Conservation (phyloP, 2,113 vertebrate species). For the Sylvietta virens region DNA sequence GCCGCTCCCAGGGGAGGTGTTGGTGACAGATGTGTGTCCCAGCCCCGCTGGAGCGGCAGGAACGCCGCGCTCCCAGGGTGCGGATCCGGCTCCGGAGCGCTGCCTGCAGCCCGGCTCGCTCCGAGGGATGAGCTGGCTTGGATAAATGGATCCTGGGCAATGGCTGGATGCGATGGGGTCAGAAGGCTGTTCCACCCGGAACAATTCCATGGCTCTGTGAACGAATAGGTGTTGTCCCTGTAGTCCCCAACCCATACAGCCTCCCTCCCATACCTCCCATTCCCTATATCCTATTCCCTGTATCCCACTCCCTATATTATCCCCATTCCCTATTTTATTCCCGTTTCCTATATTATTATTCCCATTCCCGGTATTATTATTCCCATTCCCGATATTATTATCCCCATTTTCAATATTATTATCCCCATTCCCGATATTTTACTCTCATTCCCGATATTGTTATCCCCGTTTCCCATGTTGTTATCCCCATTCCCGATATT, state of each 20-base stretch:
- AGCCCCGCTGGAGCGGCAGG: not conserved
- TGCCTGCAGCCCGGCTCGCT: not conserved
- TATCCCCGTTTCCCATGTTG: not conserved
- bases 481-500: not conserved
- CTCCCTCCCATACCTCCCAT: not conserved
- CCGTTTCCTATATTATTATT: too few relatives aligned
- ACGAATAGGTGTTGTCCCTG: not conserved
- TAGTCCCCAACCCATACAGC: not conserved
- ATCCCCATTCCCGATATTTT: not conserved
- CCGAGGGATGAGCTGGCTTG: not conserved
- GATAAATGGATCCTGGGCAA: not conserved
- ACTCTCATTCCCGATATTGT: not conserved
- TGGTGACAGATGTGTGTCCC: fast-evolving
- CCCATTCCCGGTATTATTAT: fast-evolving
- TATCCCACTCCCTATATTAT: too few relatives aligned
- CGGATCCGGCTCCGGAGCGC: not conserved
- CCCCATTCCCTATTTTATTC: too few relatives aligned
- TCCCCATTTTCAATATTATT: not conserved
- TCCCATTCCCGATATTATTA: not conserved
- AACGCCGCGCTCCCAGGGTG: fast-evolving
- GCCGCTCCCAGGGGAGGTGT: fast-evolving
- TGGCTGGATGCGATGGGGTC: fast-evolving
- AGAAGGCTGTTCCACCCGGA: not conserved
- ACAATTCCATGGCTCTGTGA: not conserved
- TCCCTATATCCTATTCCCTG: not conserved